Base-by-base conservation (phyloP, 1,140 invertebrate species). In the Melanaphis sacchari region DNA sequence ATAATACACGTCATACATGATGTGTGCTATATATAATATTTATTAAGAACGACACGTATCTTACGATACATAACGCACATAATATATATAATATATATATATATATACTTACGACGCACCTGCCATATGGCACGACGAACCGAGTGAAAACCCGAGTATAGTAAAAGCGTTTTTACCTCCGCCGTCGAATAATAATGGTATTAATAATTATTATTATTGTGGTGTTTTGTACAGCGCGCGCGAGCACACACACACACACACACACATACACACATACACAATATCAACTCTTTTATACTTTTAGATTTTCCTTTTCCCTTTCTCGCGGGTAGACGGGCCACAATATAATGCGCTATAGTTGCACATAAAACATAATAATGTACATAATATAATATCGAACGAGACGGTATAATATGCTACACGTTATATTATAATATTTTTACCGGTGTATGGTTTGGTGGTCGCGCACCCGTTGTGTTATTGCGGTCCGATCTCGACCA, bases 81-180 rank as follows among this genome's bases (percentile, higher is more conserved):
- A n/a, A 76, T n/a, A n/a, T 66, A 31, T 59, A 59, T 31, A 52
- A 52, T 31, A 59, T 8, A 59, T 59, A 59, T 59, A 26, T 82
- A 52, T 66, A 26, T 90, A 43, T 38, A 90, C 38, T 18, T 15
- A 0, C 24, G 26, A 52, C 54, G 54, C 91, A 92, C 91, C 91
- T 92, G 91, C 91, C 91, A 92, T 92, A 92, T 92, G 91, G 91
- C 91, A 92, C 91, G 90, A 36, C 66, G 40, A 91, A 40, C 89
- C 88, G 38, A 90, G 46, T 89, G 87, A 89, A 89, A 89, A 46
- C 26, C 54, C 40, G 36, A 38, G 38, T 26, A n/a, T n/a, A 22
- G 26, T 41, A 43, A 46, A 91, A 76, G 40, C 90, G 90, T 36
- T 91, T 81, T 91, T 66, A 91, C 66, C 66, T 91, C 52, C 85